These are phyloP conservation scores for Axis porcinus DNA, from an alignment of 2,113 vertebrate genomes.

Conservation along the genomic window DNA sequence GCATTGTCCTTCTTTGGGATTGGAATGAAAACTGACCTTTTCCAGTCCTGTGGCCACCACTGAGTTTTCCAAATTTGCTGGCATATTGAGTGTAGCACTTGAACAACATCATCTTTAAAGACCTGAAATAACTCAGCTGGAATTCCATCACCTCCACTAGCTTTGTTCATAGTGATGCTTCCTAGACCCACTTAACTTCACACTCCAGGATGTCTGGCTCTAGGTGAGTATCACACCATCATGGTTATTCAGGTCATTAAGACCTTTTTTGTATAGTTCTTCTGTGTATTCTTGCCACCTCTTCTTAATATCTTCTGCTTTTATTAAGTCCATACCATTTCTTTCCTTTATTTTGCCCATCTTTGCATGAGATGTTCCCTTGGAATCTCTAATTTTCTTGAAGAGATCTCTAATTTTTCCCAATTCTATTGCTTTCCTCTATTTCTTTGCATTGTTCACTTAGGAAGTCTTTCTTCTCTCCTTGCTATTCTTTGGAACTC, in stretches of 20 bases:
- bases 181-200: neutral
- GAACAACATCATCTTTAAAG: neutral
- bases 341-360: neutral
- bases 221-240: neutral
- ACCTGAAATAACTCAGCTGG: neutral
- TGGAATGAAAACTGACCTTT: neutral
- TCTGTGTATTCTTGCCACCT: neutral
- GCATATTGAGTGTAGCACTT: neutral
- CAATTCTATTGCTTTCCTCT: neutral
- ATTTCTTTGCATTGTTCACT: neutral
- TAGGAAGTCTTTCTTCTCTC: neutral
- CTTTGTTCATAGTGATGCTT: neutral
- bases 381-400: neutral
- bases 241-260: neutral
- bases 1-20: neutral
- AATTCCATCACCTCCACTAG: neutral
- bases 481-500: neutral
- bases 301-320: neutral
- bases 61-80: neutral
- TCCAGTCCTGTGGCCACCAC: neutral
- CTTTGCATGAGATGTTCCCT: neutral
- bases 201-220: neutral
- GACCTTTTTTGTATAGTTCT: neutral
- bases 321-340: neutral
- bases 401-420: neutral